Evolutionary conservation across 2,113 vertebrate species (phyloP).

Genomic region (Gallinago jamesoni): DNA sequence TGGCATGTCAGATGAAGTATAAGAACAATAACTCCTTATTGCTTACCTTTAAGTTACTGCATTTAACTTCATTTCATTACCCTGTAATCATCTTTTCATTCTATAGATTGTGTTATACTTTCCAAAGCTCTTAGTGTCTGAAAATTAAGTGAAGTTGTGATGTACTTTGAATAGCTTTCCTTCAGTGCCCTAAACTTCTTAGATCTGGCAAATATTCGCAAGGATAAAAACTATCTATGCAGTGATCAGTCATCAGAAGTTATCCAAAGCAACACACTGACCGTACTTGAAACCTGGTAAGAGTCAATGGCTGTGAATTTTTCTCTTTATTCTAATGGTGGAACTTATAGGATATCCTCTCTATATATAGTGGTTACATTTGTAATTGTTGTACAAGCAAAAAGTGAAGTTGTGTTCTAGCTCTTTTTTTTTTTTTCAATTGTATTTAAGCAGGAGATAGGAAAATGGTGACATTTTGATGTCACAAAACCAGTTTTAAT

Average conservation of each 20-base stretch:
- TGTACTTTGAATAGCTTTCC: not conserved
- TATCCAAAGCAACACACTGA: not conserved
- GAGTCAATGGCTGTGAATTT: not conserved
- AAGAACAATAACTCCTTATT: slow-evolving; percentile 22
- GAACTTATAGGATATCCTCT: not conserved
- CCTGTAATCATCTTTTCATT: slow-evolving; percentile 56
- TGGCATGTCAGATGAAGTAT: slow-evolving; percentile 9
- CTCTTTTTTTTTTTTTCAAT: not conserved
- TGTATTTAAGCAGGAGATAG: not conserved
- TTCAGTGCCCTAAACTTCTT: slow-evolving; percentile 7
- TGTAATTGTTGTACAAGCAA: not conserved
- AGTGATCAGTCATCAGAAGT: not conserved
- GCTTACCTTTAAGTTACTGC: slow-evolving; percentile 7
- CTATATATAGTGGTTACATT: not conserved
- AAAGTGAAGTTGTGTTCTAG: not conserved
- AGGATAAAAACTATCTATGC: not conserved
- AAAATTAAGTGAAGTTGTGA: slow-evolving; percentile 35
- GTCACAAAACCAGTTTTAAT: not conserved
- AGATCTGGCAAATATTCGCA: not conserved
- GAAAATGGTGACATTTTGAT: not conserved
- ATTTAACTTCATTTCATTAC: slow-evolving; percentile 55
- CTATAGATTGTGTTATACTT: not conserved
- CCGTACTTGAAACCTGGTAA: not conserved
- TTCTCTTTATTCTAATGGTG: not conserved
- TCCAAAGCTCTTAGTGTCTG: not conserved